Evolutionary conservation across 2,797 vertebrate genomes (phyloP), one percentile per base, ranked within the genome.

Genomic region (Cynodonichthys magdalenae): DNA sequence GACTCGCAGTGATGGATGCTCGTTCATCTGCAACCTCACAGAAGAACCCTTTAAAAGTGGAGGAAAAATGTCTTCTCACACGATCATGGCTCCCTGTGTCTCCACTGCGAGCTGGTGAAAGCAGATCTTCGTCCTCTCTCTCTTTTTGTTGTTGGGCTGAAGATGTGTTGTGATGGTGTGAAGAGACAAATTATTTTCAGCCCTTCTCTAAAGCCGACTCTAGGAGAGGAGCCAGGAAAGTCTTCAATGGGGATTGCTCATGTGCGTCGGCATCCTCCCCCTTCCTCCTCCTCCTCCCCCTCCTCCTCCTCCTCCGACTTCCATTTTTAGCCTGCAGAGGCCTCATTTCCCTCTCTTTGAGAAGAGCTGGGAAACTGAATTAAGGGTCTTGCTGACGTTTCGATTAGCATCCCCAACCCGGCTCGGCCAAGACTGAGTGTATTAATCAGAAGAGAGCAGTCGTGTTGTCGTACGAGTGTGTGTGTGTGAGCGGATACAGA

Each of bases 361-460:
- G 83, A 87, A 70, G 83, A 88, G 77, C 81, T 74, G 56, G 71
- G 77, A 91, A 90, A 92, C 90, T 84, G 78, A 93, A 91, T 92
- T 91, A 90, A 85, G 85, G 80, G 84, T 90, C 85, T 90, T 60
- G 74, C 83, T 90, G 86, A 87, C 77, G 66, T 87, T 92, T 88
- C 74, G 77, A 91, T 92, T 90, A 90, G 81, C 86, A 80, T 89
- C 86, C 82, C 52, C 49, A 63, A 60, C 69, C 80, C 85, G 69
- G 65, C 80, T 88, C 82, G 82, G 83, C 76, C 76, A 72, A 80
- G 74, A 80, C 81, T 71, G 63, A 79, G 79, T 81, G 67, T 87
- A 83, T 90, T 92, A 89, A 90, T 90, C 85, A 85, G 69, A 74
- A 34, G 58, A 69, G 59, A 66, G 74, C 64, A 58, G 71, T 46